phyloP scores from a whole-genome alignment of 2,797 vertebrate species.

The Sebastolobus alascanus region DNA sequence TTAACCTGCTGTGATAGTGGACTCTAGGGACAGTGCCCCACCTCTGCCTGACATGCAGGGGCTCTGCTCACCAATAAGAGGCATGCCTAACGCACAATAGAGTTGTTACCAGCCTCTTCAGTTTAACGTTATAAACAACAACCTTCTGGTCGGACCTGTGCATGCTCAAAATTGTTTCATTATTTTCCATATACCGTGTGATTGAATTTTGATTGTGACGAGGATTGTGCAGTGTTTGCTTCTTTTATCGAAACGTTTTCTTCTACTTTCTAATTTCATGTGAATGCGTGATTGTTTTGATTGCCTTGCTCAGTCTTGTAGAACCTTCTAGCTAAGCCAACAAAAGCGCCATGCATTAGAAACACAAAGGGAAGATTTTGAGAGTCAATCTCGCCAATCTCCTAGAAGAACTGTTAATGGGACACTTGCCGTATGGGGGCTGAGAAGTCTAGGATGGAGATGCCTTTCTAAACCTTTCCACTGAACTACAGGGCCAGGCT shows the following conservation, averaged over 20 bases:
- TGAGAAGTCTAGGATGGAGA: constrained; percentile 70
- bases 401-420: constrained; percentile 75
- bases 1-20: constrained; percentile 95
- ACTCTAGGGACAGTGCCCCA: constrained; percentile 89
- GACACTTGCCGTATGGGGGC: constrained; percentile 73
- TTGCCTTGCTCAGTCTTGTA: constrained; percentile 38
- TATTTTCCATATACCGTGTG: constrained; percentile 49
- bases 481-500: constrained; percentile 28
- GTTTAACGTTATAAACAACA: constrained; percentile 83
- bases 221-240: constrained; percentile 10
- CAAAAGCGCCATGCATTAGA: constrained; percentile 60
- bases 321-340: constrained; percentile 32
- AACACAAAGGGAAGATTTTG: constrained; percentile 74
- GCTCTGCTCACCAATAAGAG: constrained; percentile 89
- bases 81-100: constrained; percentile 86
- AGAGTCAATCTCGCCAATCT: constrained; percentile 69
- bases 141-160: constrained; percentile 63
- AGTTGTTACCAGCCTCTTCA: constrained; percentile 88
- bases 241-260: constrained; percentile 23
- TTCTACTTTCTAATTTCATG: constrained; percentile 44
- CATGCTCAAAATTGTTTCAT: constrained; percentile 66
- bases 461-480: constrained; percentile 58
- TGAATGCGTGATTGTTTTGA: constrained; percentile 55
- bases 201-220: constrained; percentile 46
- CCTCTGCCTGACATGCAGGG: constrained; percentile 90